Percentiles rank a stretch among this genome's conserved stretches.
These are phyloP conservation scores for Diplolepis rosae DNA, from an alignment of 2,888 invertebrate genomes.

Conservation along the genomic window DNA sequence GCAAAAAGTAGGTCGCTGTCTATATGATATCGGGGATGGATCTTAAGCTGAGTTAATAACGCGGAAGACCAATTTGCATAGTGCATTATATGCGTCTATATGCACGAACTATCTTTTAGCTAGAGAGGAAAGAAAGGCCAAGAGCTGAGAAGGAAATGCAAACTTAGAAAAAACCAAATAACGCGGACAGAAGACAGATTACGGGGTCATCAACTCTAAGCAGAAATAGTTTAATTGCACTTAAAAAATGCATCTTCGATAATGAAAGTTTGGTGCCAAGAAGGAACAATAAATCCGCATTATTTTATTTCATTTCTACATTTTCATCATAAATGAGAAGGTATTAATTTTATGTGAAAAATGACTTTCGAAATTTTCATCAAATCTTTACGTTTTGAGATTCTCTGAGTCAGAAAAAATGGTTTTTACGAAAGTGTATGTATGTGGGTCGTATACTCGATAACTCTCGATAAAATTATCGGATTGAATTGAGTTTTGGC, in stretches of 20 bases:
- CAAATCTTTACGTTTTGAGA: too few relatives aligned
- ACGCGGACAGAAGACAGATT: constrained; percentile 6
- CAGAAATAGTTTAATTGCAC: constrained; percentile 14
- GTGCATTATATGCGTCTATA: constrained; percentile 43
- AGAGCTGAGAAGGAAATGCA: constrained; percentile 7
- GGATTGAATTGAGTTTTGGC: too few relatives aligned
- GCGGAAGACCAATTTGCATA: constrained; percentile 53
- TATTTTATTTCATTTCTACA: too few relatives aligned
- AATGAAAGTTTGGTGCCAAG: neutral
- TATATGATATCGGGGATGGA: constrained; percentile 33
- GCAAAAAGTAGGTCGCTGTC: constrained; percentile 51
- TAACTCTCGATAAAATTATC: too few relatives aligned
- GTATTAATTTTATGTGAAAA: too few relatives aligned
- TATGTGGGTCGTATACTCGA: too few relatives aligned
- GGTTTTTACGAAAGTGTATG: too few relatives aligned
- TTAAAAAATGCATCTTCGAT: constrained; percentile 14
- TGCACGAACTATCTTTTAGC: neutral
- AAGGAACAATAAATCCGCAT: too few relatives aligned
- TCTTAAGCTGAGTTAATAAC: constrained; percentile 54
- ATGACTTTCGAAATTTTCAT: too few relatives aligned
- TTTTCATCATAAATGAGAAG: too few relatives aligned
- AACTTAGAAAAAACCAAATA: constrained; percentile 5
- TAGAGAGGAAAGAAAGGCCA: constrained; percentile 1
- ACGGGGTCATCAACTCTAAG: neutral
- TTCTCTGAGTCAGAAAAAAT: too few relatives aligned